Evolutionary conservation across 2,888 invertebrate species (phyloP).

Genomic region (Coleophora flavipennella): DNA sequence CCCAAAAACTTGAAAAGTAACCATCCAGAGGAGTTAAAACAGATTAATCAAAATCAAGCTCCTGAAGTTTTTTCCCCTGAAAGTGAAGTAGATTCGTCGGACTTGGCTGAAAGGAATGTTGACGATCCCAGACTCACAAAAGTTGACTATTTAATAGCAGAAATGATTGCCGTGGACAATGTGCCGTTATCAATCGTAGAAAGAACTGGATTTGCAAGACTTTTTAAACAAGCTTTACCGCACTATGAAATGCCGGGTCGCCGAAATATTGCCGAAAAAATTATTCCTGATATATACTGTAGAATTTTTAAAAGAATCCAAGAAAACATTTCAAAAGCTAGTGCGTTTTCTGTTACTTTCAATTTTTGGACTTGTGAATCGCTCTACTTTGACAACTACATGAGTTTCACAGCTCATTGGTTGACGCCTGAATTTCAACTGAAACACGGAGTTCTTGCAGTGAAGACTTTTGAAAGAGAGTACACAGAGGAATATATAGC

Average conservation of each 20-base stretch:
- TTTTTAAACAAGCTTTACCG: conserved; percentile 20
- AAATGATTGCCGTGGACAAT: conserved; percentile 32
- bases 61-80: no score
- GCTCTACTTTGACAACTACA: conserved; percentile 15
- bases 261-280: conserved; percentile 14
- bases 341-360: conserved; percentile 20
- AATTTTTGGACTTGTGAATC: conserved; percentile 23
- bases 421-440: conserved; percentile 17
- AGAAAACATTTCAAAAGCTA: conserved; percentile 15
- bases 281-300: conserved; percentile 16
- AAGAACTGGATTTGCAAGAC: conserved; percentile 21
- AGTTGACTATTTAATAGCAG: conserved; percentile 27
- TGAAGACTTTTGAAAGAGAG: conserved; percentile 18
- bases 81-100: no score
- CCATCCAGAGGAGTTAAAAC: no score
- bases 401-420: conserved; percentile 22
- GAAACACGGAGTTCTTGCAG: conserved; percentile 18
- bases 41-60: no score
- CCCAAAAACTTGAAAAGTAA: no score
- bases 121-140: conserved; percentile 22
- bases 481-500: conserved; percentile 23
- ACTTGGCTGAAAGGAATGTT: no score
- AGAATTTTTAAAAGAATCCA: conserved; percentile 18
- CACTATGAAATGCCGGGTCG: conserved; percentile 21
- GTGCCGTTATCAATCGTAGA: conserved; percentile 26